Conservation (phyloP, 2,888 invertebrate genomes). For the Theretra japonica region DNA sequence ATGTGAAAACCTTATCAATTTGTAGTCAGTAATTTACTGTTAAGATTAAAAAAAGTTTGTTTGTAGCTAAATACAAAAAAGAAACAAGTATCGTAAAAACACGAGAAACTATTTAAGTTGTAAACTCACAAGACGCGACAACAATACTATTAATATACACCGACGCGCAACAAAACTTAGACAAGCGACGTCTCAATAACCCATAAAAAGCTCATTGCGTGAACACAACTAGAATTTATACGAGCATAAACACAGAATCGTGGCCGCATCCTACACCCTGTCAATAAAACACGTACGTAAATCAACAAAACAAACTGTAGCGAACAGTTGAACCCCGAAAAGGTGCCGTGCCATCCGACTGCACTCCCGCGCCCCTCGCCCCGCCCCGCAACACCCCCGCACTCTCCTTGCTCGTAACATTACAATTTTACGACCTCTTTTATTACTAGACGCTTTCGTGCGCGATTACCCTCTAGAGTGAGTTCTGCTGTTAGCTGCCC, state of each 20-base stretch:
- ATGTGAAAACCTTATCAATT: too few relatives aligned
- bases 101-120: background rate
- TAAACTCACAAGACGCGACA: background rate
- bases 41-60: too few relatives aligned
- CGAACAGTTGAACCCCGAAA: conserved; percentile 67
- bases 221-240: conserved; percentile 31
- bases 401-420: conserved; percentile 80
- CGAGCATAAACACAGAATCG: conserved; percentile 22
- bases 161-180: background rate
- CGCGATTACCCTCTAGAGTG: conserved; percentile 84
- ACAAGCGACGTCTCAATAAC: conserved; percentile 22
- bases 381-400: conserved; percentile 70
- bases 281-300: conserved; percentile 68
- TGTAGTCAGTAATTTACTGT: too few relatives aligned
- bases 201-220: conserved; percentile 20
- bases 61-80: background rate
- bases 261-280: conserved; percentile 41
- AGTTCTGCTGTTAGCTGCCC: conserved; percentile 83
- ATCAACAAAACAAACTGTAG: conserved; percentile 63
- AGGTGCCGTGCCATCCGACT: conserved; percentile 79
- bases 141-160: background rate
- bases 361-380: conserved; percentile 77
- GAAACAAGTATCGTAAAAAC: background rate
- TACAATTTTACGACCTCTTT: conserved; percentile 83
- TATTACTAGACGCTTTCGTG: conserved; percentile 85